Base-by-base conservation (phyloP, 2,113 vertebrate genomes). In the Zootoca vivipara region DNA sequence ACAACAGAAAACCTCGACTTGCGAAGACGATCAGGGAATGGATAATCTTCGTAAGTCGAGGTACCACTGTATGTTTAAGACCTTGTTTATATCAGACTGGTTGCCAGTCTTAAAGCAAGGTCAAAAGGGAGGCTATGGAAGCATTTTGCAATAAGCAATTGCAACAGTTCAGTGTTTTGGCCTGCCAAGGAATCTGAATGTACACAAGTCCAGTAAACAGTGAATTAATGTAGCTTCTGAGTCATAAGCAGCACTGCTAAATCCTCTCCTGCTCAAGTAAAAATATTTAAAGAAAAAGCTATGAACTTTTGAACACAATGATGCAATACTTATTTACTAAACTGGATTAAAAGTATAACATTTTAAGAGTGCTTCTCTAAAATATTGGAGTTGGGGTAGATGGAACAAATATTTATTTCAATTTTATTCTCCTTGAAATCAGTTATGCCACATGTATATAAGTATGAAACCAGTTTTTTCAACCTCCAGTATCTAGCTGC, bases 401-500 rank as follows among this genome's bases (percentile, higher is more conserved):
- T 0, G 12, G 81, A 91, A 94, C 89, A 95, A 92, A 93, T 89
- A 93, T 94, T 95, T 92, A 91, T 40, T 75, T 89, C 4, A 6
- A 56, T 28, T 87, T 80, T 58, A 0, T 0, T 67, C 58, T 78
- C 52, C 74, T 52, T 85, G 73, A 80, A 91, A 89, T 80, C 64
- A 79, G 1, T n/a, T 20, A 0, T 35, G 69, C 80, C 12, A 56
- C 12, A 56, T 85, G 0, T 30, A 1, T 20, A 56, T 81, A 81
- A 33, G 65, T 91, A 90, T 89, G 81, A 90, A 72, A 84, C 85
- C 92, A 78, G 96, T 95, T 96, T 92, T 94, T 96, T 95, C 94
- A 75, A 83, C 90, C 94, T 95, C 92, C 92, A 89, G 38, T 91
- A 85, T 82, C 75, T 81, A 72, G 88, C 90, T 90, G 89, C 77